Evolutionary conservation across 2,888 invertebrate species (phyloP).

Genomic region (Apantesis nais): DNA sequence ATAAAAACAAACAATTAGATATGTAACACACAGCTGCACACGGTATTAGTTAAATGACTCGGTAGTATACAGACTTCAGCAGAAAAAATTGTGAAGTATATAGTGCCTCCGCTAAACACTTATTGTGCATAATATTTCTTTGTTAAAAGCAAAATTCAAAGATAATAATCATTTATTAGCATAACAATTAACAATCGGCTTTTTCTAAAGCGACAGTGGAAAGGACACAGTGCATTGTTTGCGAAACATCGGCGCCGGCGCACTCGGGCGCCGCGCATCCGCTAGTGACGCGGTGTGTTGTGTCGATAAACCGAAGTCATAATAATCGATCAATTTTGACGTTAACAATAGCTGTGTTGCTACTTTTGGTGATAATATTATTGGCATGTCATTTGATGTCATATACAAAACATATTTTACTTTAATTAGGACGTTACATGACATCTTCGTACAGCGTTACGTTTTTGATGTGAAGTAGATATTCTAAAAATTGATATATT

Average conservation of each 20-base stretch:
- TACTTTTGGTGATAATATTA: slow-evolving; percentile 48
- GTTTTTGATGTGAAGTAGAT: slow-evolving; percentile 5
- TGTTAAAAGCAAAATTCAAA: slow-evolving; percentile 40
- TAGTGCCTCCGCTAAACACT: background rate
- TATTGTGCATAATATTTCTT: slow-evolving; percentile 41
- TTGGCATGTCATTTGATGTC: slow-evolving; percentile 32
- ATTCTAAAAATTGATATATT: slow-evolving; percentile 8
- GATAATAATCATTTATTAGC: slow-evolving; percentile 62
- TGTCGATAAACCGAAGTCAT: slow-evolving; percentile 63
- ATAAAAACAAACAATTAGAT: no score
- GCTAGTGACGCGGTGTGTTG: slow-evolving; percentile 72
- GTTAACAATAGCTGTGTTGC: slow-evolving; percentile 53
- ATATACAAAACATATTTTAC: slow-evolving; percentile 31
- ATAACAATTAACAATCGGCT: slow-evolving; percentile 75
- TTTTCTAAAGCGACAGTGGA: slow-evolving; percentile 66
- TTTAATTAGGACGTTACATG: slow-evolving; percentile 28
- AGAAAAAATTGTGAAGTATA: background rate
- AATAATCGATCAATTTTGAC: slow-evolving; percentile 60
- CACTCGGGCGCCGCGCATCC: slow-evolving; percentile 69
- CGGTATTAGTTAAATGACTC: no score
- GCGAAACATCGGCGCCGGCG: slow-evolving; percentile 72
- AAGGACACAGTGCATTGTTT: slow-evolving; percentile 75
- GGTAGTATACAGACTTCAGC: background rate
- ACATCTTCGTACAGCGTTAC: slow-evolving; percentile 8
- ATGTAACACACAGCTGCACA: no score